These are phyloP conservation scores for Encarsia formosa DNA, from an alignment of 2,888 invertebrate species.

Conservation along the genomic window DNA sequence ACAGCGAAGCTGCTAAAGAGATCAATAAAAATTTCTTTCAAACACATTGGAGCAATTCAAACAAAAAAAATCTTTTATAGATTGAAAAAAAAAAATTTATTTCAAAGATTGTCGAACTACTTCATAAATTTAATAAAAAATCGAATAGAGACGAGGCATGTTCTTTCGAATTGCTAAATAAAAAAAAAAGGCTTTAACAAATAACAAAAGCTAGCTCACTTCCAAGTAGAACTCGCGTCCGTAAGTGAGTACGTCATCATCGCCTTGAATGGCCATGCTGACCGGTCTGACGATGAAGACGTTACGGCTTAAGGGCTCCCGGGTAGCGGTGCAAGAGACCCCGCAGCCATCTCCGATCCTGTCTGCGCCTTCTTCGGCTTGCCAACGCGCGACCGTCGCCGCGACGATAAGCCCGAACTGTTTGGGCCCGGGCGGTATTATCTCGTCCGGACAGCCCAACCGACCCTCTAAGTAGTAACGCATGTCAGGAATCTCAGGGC, in stretches of 20 bases:
- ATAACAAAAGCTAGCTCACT: constrained; percentile 5
- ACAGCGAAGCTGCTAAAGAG: too few species aligned
- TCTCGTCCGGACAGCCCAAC: constrained; percentile 11
- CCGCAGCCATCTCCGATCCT: constrained; percentile 13
- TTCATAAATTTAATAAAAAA: too few species aligned
- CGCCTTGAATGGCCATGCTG: background rate
- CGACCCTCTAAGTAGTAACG: background rate
- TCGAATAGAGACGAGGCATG: too few species aligned
- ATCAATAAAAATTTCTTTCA: too few species aligned
- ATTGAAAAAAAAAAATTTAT: too few species aligned
- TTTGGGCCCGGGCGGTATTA: background rate
- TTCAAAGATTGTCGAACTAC: too few species aligned
- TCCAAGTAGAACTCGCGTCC: constrained; percentile 10
- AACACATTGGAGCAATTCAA: too few species aligned
- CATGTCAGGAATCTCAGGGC: constrained; percentile 13
- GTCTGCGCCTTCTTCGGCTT: background rate
- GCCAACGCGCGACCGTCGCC: constrained; percentile 9
- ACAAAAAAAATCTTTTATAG: too few species aligned
- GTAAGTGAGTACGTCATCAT: background rate
- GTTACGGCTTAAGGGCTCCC: background rate
- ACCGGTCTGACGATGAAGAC: background rate
- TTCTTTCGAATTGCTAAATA: too few species aligned
- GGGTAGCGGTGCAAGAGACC: constrained; percentile 1
- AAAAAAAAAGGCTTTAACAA: too few species aligned
- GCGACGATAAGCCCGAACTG: constrained; percentile 9